phyloP scores from a whole-genome alignment of 2,113 vertebrate genomes.

The Nothobranchius kuhntae region DNA sequence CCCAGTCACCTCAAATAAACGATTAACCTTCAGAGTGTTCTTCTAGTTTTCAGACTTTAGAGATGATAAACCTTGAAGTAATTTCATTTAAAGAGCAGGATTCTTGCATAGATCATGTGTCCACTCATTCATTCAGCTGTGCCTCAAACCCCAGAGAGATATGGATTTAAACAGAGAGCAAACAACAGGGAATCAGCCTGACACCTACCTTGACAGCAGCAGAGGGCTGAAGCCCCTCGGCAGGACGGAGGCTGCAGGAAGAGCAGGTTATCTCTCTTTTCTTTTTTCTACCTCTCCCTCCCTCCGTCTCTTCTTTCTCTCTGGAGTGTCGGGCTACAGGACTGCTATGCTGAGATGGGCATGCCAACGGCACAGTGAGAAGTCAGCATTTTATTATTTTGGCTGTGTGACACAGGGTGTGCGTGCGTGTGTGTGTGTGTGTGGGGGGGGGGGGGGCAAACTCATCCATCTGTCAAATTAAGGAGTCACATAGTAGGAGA shows the following conservation, averaged over 20 bases:
- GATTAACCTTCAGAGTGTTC: conserved; percentile 1
- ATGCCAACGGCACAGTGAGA: conserved; percentile 61
- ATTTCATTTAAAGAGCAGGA: too few relatives aligned
- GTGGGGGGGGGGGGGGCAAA: conserved; percentile 11
- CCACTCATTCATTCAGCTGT: not conserved
- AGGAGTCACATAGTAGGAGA: not conserved
- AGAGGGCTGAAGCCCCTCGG: conserved; percentile 69
- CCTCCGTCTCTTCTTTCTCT: conserved; percentile 15
- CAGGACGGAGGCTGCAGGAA: conserved; percentile 54
- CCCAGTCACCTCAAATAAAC: conserved; percentile 29
- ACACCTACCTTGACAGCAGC: conserved; percentile 76
- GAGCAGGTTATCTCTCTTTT: conserved; percentile 50
- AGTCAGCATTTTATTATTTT: conserved; percentile 74
- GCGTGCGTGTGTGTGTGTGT: conserved; percentile 3
- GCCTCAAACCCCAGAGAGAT: not conserved
- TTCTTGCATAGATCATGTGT: too few relatives aligned
- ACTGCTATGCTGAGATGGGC: conserved; percentile 60
- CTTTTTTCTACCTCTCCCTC: conserved; percentile 4
- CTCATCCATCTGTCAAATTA: conserved; percentile 34
- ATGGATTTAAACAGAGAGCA: not conserved
- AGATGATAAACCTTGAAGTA: too few relatives aligned
- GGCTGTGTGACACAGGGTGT: conserved; percentile 27
- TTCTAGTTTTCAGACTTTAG: too few relatives aligned
- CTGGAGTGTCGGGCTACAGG: conserved; percentile 42
- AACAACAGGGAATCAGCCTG: conserved; percentile 39